phyloP scores from a whole-genome alignment of 2,888 invertebrate species.

The Ophion slaviceki region DNA sequence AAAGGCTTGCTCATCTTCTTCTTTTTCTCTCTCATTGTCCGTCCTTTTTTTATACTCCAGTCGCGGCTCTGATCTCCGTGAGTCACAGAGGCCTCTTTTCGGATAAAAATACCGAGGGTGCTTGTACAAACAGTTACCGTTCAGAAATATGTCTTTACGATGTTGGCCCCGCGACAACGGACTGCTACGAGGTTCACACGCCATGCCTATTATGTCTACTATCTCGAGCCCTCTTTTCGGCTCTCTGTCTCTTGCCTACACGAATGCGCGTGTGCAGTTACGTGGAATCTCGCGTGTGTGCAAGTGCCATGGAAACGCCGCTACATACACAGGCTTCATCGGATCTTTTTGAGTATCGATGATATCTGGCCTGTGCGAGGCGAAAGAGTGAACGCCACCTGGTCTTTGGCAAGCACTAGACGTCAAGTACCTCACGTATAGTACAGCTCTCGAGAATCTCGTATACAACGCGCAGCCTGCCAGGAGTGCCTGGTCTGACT shows the following conservation, averaged over 20 bases:
- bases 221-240: conserved; percentile 45
- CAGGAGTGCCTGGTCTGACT: conserved; percentile 25
- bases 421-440: conserved; percentile 50
- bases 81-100: conserved; percentile 72
- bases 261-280: conserved; percentile 22
- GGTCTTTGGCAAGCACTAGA: conserved; percentile 58
- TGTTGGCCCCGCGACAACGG: conserved; percentile 61
- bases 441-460: conserved; percentile 39
- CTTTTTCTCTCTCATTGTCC: conserved; percentile 44
- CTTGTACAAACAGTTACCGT: conserved; percentile 79
- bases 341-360: conserved; percentile 62
- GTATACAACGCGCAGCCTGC: conserved; percentile 15
- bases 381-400: conserved; percentile 58
- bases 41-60: conserved; percentile 33
- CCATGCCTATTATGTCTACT: conserved; percentile 48
- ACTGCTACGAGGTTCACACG: conserved; percentile 69
- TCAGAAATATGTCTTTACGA: conserved; percentile 65
- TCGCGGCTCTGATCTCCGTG: conserved; percentile 76
- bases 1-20: conserved; percentile 52
- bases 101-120: conserved; percentile 78
- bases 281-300: conserved; percentile 25
- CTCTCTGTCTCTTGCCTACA: conserved; percentile 32
- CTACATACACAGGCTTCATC: conserved; percentile 41
- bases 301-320: conserved; percentile 22
- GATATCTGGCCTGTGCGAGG: conserved; percentile 42